phyloP scores from a whole-genome alignment of 1,140 invertebrate genomes.

The Trypoxylus dichotomus region DNA sequence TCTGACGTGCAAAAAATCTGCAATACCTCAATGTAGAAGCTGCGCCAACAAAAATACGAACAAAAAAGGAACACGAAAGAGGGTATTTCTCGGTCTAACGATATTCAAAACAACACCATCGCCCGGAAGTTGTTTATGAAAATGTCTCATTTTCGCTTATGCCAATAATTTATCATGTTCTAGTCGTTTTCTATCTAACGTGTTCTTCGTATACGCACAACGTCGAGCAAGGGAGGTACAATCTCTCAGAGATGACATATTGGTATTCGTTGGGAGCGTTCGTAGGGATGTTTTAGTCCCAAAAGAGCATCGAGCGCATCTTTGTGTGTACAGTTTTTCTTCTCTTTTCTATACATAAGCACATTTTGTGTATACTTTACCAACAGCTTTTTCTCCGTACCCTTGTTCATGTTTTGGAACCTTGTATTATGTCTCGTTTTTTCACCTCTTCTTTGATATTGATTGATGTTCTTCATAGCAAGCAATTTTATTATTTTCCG shows the following conservation, averaged over 20 bases:
- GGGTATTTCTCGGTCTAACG: constrained; percentile 13
- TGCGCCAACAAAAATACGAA: neutral
- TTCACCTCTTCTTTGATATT: neutral
- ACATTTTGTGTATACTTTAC: neutral
- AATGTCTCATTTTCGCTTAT: constrained; percentile 16
- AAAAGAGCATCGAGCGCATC: neutral
- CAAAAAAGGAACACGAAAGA: neutral
- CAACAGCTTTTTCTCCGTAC: neutral
- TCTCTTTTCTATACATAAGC: neutral
- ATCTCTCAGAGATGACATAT: constrained; percentile 25
- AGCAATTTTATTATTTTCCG: neutral
- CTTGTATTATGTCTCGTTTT: neutral
- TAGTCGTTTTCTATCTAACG: neutral
- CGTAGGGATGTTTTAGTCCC: neutral
- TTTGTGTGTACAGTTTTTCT: neutral
- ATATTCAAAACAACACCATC: constrained; percentile 17
- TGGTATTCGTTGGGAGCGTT: neutral
- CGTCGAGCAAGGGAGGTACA: neutral
- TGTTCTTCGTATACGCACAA: neutral
- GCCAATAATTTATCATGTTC: constrained; percentile 12
- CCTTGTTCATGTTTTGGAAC: neutral
- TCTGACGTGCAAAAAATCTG: too few relatives aligned
- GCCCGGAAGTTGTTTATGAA: neutral
- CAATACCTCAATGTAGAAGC: too few relatives aligned
- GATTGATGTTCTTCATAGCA: neutral